phyloP scores from a whole-genome alignment of 2,797 vertebrate species.

The Phrynocephalus vlangalii region DNA sequence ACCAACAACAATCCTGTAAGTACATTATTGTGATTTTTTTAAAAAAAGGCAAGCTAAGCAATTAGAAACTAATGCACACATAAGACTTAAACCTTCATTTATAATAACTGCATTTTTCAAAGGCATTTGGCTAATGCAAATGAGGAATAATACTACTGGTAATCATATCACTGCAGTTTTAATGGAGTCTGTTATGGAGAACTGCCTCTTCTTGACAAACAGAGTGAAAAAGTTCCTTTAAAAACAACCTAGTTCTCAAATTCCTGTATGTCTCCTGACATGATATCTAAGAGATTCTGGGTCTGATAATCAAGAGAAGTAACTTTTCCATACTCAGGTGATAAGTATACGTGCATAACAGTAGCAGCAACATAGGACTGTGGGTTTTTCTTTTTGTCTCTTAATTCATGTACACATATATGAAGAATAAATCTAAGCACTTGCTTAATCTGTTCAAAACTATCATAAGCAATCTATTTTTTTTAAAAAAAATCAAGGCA shows the following conservation, averaged over 20 bases:
- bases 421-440: not conserved
- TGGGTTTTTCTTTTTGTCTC: not conserved
- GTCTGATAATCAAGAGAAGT: too few species aligned
- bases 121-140: too few species aligned
- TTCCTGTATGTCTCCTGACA: too few species aligned
- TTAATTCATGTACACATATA: not conserved
- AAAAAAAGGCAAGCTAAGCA: not conserved
- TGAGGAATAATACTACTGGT: too few species aligned
- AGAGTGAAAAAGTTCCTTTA: not conserved
- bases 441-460: not conserved
- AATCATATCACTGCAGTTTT: not conserved
- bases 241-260: too few species aligned
- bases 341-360: not conserved
- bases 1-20: constrained; percentile 91
- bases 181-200: not conserved
- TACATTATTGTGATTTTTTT: constrained; percentile 28
- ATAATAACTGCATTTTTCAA: not conserved
- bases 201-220: not conserved
- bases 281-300: too few species aligned
- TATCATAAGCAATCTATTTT: not conserved
- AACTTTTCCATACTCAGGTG: not conserved
- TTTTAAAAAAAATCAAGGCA: not conserved
- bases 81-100: not conserved
- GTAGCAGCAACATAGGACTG: not conserved
- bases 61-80: not conserved